Conservation (phyloP, 2,113 vertebrate species). For the Microtus richardsoni region DNA sequence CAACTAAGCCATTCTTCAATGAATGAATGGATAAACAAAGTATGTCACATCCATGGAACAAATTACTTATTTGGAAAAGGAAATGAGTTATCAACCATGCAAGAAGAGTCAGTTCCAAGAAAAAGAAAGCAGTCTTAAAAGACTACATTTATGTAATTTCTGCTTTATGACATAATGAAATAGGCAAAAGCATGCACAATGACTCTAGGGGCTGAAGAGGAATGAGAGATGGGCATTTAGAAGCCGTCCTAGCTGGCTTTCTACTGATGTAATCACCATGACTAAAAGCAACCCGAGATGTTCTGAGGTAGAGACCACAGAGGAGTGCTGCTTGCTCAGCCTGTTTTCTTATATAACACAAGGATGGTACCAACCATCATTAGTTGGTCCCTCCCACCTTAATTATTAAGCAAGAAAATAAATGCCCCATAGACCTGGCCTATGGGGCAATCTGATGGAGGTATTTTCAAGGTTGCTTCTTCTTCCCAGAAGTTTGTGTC, state of each 20-base stretch:
- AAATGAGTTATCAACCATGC: background rate
- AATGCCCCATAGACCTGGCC: background rate
- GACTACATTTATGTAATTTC: background rate
- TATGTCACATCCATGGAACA: background rate
- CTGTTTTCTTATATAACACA: background rate
- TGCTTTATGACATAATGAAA: background rate
- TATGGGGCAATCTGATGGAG: background rate
- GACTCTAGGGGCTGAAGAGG: background rate
- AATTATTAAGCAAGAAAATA: background rate
- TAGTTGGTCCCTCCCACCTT: background rate
- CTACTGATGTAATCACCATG: background rate
- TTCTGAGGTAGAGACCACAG: background rate
- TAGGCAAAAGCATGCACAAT: background rate
- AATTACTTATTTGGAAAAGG: background rate
- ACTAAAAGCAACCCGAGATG: background rate
- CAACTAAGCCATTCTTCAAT: background rate
- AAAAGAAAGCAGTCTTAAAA: background rate
- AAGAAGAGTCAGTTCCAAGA: background rate
- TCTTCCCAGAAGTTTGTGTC: background rate
- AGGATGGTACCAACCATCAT: background rate
- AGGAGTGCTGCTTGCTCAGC: background rate
- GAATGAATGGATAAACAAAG: background rate
- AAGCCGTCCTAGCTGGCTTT: background rate
- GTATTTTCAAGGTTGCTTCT: background rate
- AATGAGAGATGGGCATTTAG: background rate